Evolutionary conservation across 1,140 invertebrate species (phyloP).

Genomic region (Leptinotarsa texana): DNA sequence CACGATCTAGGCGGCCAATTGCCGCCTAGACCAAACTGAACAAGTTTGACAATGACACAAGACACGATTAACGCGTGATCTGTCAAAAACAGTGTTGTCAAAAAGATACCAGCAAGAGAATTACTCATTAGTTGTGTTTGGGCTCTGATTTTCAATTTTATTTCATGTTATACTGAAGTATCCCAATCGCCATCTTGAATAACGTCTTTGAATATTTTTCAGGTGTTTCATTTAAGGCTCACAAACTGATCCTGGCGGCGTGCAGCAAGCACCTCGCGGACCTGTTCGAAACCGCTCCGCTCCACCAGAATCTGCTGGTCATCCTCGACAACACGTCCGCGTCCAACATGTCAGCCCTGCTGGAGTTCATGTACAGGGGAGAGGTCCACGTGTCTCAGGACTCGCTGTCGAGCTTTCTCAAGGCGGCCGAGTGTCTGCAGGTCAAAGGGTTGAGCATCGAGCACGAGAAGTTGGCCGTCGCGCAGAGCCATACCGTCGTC

Average conservation of each 20-base stretch:
- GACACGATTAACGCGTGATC: too few relatives aligned
- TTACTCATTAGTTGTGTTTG: too few relatives aligned
- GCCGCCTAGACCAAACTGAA: too few relatives aligned
- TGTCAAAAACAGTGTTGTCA: too few relatives aligned
- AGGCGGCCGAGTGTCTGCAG: conserved; percentile 87
- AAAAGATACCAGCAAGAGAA: too few relatives aligned
- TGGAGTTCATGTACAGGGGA: conserved; percentile 93
- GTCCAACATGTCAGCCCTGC: conserved; percentile 84
- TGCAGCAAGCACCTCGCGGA: conserved; percentile 93
- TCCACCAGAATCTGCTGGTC: conserved; percentile 79
- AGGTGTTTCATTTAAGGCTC: conserved; percentile 89
- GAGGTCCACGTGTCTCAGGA: conserved; percentile 90
- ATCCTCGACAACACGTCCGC: conserved; percentile 86
- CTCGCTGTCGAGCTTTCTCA: conserved; percentile 84
- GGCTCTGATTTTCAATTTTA: not conserved
- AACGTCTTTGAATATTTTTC: conserved; percentile 50
- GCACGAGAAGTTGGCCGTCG: conserved; percentile 73
- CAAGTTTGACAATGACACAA: too few relatives aligned
- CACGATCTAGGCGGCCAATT: too few relatives aligned
- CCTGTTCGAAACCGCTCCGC: conserved; percentile 85
- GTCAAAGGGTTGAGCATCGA: conserved; percentile 80
- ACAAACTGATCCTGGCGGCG: conserved; percentile 84
- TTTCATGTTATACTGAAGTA: not conserved
- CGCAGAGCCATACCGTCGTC: conserved; percentile 64
- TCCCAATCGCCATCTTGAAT: not conserved